A percentile compares a stretch with the other conserved stretches of the same genome.
These are phyloP conservation scores for Edolisoma coerulescens DNA, from an alignment of 2,113 vertebrate species.

Conservation along the genomic window DNA sequence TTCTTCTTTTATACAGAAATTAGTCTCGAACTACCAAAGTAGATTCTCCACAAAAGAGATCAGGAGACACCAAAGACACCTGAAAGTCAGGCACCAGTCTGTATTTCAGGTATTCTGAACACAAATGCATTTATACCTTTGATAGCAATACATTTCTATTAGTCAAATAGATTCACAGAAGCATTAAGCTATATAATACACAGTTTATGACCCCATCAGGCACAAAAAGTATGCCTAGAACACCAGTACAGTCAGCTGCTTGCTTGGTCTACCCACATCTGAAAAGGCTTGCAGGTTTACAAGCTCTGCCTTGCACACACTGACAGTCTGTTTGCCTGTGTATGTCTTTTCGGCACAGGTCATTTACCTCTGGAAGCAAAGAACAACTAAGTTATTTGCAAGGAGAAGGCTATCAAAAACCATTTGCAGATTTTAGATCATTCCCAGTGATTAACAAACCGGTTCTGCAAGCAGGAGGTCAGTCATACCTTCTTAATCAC, in stretches of 20 bases:
- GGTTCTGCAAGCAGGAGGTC: slow-evolving; percentile 36
- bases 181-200: not conserved
- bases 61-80: not conserved
- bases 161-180: not conserved
- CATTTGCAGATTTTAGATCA: slow-evolving; percentile 15
- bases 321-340: not conserved
- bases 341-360: not conserved
- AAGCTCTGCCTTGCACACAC: not conserved
- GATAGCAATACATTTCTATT: not conserved
- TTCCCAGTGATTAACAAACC: slow-evolving; percentile 41
- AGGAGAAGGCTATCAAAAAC: not conserved
- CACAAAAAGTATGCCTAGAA: not conserved
- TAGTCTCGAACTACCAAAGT: not conserved
- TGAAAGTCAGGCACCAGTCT: not conserved
- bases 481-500: slow-evolving; percentile 43
- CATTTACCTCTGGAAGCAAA: slow-evolving; percentile 1
- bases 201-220: not conserved
- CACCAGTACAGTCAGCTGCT: not conserved
- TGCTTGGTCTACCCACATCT: not conserved
- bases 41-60: not conserved
- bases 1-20: not conserved
- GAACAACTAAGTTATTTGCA: not conserved
- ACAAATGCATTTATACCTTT: not conserved
- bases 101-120: not conserved
- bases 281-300: not conserved